These are phyloP conservation scores for Enteromius radiatus DNA, from an alignment of 2,797 vertebrate species.

Conservation along the genomic window DNA sequence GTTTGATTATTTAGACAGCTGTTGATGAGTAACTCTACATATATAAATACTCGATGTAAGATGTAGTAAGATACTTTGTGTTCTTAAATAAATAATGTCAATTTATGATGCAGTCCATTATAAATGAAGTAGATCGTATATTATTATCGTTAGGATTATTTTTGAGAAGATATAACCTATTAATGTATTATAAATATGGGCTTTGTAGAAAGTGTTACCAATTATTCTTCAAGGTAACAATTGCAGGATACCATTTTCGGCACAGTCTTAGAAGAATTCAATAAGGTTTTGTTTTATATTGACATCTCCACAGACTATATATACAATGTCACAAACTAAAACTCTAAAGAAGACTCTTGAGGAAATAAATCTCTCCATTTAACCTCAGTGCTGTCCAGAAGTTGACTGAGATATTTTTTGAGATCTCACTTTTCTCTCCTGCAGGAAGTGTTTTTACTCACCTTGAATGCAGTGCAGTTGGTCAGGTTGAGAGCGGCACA, in stretches of 20 bases:
- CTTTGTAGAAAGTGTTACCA: not conserved
- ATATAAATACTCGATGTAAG: too few species aligned
- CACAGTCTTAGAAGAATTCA: not conserved
- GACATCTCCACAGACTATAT: not conserved
- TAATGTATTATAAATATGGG: not conserved
- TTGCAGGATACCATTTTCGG: not conserved
- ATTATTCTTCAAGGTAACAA: not conserved
- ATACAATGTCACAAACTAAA: not conserved
- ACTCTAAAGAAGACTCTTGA: not conserved
- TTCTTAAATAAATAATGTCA: too few species aligned
- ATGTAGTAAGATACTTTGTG: too few species aligned
- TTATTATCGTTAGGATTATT: too few species aligned
- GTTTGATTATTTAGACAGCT: too few species aligned
- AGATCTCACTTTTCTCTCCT: not conserved
- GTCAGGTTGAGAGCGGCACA: conserved; percentile 49
- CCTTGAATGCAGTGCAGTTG: conserved; percentile 30
- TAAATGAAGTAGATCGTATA: not conserved
- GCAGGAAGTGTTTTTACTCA: conserved; percentile 32
- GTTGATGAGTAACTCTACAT: too few species aligned
- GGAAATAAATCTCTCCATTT: not conserved
- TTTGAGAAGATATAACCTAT: too few species aligned
- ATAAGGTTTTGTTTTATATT: not conserved
- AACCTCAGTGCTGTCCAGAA: not conserved
- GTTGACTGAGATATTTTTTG: conserved; percentile 10
- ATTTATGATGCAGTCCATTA: not conserved